Conservation (phyloP, 2,888 invertebrate genomes). For the Cryptocheilus praepositus region DNA sequence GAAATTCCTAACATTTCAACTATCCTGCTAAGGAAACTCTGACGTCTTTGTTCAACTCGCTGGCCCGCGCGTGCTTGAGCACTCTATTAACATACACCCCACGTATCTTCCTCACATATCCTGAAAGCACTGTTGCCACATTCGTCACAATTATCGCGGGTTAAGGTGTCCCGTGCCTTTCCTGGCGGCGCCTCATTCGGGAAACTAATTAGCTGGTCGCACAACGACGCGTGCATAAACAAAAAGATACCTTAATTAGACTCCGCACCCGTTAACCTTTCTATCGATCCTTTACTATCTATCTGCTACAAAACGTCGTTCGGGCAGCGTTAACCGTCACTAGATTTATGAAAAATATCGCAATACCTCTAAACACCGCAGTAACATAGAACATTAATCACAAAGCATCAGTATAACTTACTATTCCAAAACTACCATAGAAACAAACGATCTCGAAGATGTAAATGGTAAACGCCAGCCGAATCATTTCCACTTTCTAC, state of each 20-base stretch:
- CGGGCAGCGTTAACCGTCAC: background rate
- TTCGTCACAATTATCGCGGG: slow-evolving; percentile 38
- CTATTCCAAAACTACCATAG: background rate
- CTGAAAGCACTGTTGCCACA: slow-evolving; percentile 16
- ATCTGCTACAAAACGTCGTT: background rate
- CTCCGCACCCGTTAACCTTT: slow-evolving; percentile 19
- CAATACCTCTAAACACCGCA: too few species aligned
- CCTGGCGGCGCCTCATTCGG: slow-evolving; percentile 26
- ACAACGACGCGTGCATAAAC: slow-evolving; percentile 42
- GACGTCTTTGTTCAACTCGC: too few species aligned
- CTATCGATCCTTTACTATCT: slow-evolving; percentile 34
- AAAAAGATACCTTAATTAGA: slow-evolving; percentile 48
- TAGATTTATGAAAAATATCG: too few species aligned
- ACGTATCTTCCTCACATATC: slow-evolving; percentile 13
- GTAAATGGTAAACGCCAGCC: background rate
- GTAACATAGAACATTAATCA: too few species aligned
- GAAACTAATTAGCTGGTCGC: slow-evolving; percentile 50
- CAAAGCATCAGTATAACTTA: too few species aligned
- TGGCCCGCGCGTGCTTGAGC: slow-evolving; percentile 15
- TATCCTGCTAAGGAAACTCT: too few species aligned
- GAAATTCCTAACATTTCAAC: too few species aligned
- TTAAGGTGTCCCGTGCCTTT: slow-evolving; percentile 36
- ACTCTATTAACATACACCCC: slow-evolving; percentile 20
- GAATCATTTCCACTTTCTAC: background rate
- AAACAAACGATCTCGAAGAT: background rate